Conservation (phyloP, 1,140 invertebrate species). For the Penaeus indicus region DNA sequence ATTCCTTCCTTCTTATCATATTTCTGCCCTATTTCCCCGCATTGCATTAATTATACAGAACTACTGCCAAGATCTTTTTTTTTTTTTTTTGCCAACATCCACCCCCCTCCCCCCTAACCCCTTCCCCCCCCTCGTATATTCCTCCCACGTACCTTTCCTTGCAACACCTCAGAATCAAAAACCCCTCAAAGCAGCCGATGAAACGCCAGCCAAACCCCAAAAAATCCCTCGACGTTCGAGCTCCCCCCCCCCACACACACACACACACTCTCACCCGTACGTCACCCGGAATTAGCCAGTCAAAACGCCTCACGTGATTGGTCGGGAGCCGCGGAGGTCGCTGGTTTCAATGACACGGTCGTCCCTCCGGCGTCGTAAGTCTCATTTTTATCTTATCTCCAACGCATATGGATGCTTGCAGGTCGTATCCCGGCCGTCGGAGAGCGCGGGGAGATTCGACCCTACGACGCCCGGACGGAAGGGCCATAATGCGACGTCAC, state of each 20-base stretch:
- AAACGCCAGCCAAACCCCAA: too few relatives aligned
- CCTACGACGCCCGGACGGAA: neutral
- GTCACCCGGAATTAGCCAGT: neutral
- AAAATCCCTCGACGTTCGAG: too few relatives aligned
- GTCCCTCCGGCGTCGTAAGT: slow-evolving; percentile 28
- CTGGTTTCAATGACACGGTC: slow-evolving; percentile 36
- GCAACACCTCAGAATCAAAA: too few relatives aligned
- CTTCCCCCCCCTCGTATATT: neutral
- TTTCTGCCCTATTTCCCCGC: slow-evolving; percentile 38
- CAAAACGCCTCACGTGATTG: too few relatives aligned
- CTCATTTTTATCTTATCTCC: slow-evolving; percentile 44
- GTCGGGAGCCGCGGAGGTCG: slow-evolving; percentile 4
- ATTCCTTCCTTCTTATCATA: slow-evolving; percentile 26
- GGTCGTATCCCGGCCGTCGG: neutral
- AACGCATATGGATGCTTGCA: slow-evolving; percentile 18
- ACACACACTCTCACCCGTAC: neutral
- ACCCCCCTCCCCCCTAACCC: neutral
- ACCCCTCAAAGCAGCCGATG: too few relatives aligned
- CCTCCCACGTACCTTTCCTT: too few relatives aligned
- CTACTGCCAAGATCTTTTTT: neutral
- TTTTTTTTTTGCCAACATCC: neutral
- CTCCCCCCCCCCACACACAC: neutral
- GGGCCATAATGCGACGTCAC: neutral
- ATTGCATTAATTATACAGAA: neutral
- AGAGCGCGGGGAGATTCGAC: neutral